Conservation (phyloP, 2,797 vertebrate genomes). For the Halcyon chelicuti region DNA sequence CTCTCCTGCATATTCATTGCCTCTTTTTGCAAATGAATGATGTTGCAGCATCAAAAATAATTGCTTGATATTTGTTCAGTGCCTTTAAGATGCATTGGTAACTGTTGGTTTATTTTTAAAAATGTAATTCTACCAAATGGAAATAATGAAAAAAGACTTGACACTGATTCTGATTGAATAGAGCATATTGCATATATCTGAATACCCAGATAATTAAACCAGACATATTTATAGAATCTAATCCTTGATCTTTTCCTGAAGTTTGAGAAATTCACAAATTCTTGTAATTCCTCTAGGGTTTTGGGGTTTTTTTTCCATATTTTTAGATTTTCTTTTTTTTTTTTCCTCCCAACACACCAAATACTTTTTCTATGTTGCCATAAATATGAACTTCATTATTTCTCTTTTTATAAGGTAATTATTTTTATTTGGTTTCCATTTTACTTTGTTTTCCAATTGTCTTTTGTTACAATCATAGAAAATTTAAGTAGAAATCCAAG, state of each 20-base stretch:
- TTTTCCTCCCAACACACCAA: neutral
- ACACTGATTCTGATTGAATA: neutral
- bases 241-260: neutral
- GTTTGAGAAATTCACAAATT: neutral
- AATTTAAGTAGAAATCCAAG: conserved; percentile 32
- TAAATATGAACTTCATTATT: neutral
- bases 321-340: neutral
- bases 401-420: neutral
- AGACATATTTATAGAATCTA: neutral
- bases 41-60: neutral
- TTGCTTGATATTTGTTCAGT: neutral
- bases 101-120: neutral
- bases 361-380: neutral
- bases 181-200: neutral
- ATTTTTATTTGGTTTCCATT: neutral
- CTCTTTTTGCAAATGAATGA: neutral
- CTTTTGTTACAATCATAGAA: conserved; percentile 9
- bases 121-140: neutral
- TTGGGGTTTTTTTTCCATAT: neutral
- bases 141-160: neutral
- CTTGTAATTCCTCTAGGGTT: neutral
- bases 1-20: neutral
- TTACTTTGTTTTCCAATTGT: neutral
- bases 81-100: neutral
- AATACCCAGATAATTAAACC: neutral